phyloP scores from a whole-genome alignment of 2,113 vertebrate genomes.

The Melanotaenia duboulayi region DNA sequence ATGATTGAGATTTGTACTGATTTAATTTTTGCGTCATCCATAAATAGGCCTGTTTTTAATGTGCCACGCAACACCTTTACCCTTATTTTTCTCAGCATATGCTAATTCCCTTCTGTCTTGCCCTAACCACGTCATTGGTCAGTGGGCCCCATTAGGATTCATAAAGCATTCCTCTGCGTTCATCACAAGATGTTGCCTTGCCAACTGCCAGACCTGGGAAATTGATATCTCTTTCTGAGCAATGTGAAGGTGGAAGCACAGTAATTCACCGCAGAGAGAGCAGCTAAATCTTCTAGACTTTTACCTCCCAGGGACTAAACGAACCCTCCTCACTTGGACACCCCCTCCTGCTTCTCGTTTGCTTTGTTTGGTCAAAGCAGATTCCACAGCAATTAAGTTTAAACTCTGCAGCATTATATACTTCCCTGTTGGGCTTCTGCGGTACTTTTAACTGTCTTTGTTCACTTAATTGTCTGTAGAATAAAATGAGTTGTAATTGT shows the following conservation, averaged over 20 bases:
- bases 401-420: slow-evolving; percentile 20
- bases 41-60: neutral
- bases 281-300: slow-evolving; percentile 61
- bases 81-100: slow-evolving; percentile 16
- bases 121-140: slow-evolving; percentile 52
- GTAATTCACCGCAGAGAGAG: slow-evolving; percentile 62
- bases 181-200: slow-evolving; percentile 68
- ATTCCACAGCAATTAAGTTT: slow-evolving; percentile 14
- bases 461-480: slow-evolving; percentile 11
- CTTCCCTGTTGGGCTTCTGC: slow-evolving; percentile 3
- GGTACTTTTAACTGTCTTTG: neutral
- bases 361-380: slow-evolving; percentile 44
- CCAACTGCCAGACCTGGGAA: slow-evolving; percentile 62
- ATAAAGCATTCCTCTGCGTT: slow-evolving; percentile 51
- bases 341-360: neutral
- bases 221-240: slow-evolving; percentile 66
- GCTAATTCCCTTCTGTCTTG: slow-evolving; percentile 32
- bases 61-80: neutral
- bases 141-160: slow-evolving; percentile 64
- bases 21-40: neutral
- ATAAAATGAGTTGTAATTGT: neutral
- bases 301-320: slow-evolving; percentile 45
- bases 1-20: neutral
- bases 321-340: slow-evolving; percentile 42
- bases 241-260: slow-evolving; percentile 71